These are phyloP conservation scores for Molossus molossus DNA, from an alignment of 2,797 vertebrate genomes.

Conservation along the genomic window DNA sequence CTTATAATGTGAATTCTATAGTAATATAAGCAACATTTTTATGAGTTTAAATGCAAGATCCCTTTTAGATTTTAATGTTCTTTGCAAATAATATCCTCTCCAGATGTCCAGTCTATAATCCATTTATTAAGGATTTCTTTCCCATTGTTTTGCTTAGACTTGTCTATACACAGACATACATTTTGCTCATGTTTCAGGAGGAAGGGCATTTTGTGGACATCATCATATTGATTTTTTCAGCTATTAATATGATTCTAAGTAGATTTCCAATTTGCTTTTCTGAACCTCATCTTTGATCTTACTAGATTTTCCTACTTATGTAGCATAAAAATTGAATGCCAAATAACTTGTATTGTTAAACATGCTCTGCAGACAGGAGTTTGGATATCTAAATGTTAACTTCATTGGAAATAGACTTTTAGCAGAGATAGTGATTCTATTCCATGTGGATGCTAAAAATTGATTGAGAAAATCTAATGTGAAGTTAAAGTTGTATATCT, in stretches of 20 bases:
- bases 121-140: background rate
- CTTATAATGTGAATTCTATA: background rate
- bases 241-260: background rate
- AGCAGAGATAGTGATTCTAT: background rate
- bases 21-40: background rate
- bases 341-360: background rate
- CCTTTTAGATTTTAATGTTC: background rate
- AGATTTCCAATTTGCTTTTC: background rate
- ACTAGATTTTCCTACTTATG: background rate
- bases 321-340: background rate
- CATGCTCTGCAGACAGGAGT: background rate
- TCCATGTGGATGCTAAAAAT: background rate
- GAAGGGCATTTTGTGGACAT: background rate
- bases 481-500: background rate
- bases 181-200: background rate
- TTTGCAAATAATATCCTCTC: conserved; percentile 12
- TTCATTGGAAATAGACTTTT: conserved; percentile 45
- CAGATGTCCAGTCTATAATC: background rate
- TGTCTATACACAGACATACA: background rate
- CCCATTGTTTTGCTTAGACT: background rate
- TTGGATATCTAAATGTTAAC: background rate
- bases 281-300: background rate
- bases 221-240: background rate
- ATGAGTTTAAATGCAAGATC: background rate
- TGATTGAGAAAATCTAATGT: background rate